Evolutionary conservation across 2,113 vertebrate species (phyloP).

Genomic region (Fulica atra): DNA sequence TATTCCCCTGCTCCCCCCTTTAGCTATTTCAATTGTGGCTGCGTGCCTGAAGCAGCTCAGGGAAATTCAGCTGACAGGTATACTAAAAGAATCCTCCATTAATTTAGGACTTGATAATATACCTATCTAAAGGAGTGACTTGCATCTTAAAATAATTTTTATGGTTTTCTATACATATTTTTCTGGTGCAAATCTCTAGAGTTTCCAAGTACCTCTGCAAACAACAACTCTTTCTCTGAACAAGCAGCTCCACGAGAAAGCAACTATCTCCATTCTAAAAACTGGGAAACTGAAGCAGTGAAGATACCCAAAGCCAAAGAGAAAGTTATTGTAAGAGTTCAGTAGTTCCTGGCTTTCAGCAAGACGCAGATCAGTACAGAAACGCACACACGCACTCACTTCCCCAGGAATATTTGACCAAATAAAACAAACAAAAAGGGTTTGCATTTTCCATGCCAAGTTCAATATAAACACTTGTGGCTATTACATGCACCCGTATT

Average conservation of each 20-base stretch:
- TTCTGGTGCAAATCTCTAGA: not conserved
- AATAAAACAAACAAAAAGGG: conserved; percentile 58
- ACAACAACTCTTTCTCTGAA: not conserved
- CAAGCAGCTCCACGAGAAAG: not conserved
- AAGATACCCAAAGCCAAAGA: not conserved
- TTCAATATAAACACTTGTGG: conserved; percentile 59
- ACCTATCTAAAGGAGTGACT: not conserved
- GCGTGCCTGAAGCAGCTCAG: not conserved
- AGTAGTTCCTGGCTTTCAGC: conserved; percentile 47
- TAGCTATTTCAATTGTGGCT: conserved; percentile 5
- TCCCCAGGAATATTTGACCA: conserved; percentile 65
- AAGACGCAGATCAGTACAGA: conserved; percentile 29
- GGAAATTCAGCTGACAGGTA: not conserved
- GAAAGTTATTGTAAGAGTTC: conserved; percentile 23
- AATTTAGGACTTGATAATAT: not conserved
- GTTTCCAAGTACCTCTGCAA: not conserved
- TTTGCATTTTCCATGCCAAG: conserved; percentile 54
- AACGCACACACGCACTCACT: conserved; percentile 44
- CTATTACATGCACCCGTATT: conserved; percentile 53
- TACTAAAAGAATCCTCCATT: not conserved
- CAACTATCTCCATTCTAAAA: not conserved
- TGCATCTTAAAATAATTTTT: not conserved
- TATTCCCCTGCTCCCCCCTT: not conserved
- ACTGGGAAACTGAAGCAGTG: not conserved
- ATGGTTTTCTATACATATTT: not conserved